Evolutionary conservation across 2,888 invertebrate genomes (phyloP).

Genomic region (Lycaena phlaeas): DNA sequence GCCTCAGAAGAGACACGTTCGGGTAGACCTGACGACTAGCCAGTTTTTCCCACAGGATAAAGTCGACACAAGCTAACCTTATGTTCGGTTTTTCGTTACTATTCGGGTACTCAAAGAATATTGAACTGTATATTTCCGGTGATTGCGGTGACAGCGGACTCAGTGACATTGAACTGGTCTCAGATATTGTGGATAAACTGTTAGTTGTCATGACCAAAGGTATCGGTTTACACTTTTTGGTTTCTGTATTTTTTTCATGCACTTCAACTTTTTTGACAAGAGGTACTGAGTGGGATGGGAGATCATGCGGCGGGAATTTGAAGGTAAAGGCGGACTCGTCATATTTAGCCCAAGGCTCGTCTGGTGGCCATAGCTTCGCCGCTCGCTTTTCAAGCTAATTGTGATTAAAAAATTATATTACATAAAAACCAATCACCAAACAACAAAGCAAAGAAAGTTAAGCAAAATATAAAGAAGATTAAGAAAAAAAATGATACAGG

Average conservation of each 20-base stretch:
- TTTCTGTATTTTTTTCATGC: no score
- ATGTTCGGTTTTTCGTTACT: conserved; percentile 35
- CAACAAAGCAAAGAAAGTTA: conserved; percentile 18
- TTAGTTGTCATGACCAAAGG: conserved; percentile 32
- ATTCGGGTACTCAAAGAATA: conserved; percentile 53
- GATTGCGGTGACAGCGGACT: conserved; percentile 35
- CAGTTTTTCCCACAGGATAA: conserved; percentile 59
- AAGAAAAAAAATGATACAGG: neutral
- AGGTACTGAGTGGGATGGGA: conserved; percentile 30
- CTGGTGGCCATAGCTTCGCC: conserved; percentile 44
- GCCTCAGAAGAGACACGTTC: conserved; percentile 41
- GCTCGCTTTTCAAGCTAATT: conserved; percentile 60
- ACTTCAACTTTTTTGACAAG: conserved; percentile 48
- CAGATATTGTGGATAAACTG: conserved; percentile 52
- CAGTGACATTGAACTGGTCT: conserved; percentile 36
- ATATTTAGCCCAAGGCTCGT: conserved; percentile 51
- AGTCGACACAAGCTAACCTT: conserved; percentile 46
- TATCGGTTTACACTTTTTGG: conserved; percentile 33
- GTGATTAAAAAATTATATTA: conserved; percentile 42
- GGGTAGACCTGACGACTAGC: conserved; percentile 45
- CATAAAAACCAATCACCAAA: conserved; percentile 26
- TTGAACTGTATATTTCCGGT: conserved; percentile 52
- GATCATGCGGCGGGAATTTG: conserved; percentile 23
- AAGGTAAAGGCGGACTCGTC: conserved; percentile 47
- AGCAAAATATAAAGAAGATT: conserved; percentile 13